Evolutionary conservation across 1,140 invertebrate genomes (phyloP).

Genomic region (Calephelis virginiensis): DNA sequence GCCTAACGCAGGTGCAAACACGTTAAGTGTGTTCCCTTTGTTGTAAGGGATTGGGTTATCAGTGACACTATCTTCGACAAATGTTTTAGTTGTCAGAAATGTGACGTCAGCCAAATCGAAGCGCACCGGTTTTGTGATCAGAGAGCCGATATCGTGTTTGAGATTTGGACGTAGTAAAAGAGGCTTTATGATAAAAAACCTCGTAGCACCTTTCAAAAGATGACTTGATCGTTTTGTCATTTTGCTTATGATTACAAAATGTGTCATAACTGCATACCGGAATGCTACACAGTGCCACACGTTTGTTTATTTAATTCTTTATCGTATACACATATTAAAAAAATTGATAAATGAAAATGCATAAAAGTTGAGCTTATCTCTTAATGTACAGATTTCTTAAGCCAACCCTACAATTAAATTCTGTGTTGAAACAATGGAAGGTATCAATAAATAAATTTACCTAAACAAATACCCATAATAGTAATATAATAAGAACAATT

Average conservation of each 20-base stretch:
- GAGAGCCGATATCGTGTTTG: constrained; percentile 48
- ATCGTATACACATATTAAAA: no score
- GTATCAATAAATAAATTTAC: no score
- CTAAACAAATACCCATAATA: no score
- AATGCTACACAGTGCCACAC: neutral
- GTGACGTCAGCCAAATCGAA: constrained; percentile 72
- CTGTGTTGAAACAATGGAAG: no score
- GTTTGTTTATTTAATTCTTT: neutral
- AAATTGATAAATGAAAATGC: no score
- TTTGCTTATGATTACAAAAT: neutral
- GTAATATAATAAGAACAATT: no score
- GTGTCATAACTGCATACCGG: no score
- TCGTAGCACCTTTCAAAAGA: neutral
- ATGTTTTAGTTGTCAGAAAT: constrained; percentile 75
- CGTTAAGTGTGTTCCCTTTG: constrained; percentile 77
- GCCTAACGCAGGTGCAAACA: constrained; percentile 74
- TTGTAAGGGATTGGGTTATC: constrained; percentile 76
- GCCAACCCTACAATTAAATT: no score
- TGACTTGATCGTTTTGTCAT: neutral
- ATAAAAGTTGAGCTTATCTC: no score
- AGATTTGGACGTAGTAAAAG: constrained; percentile 42
- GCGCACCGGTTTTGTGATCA: constrained; percentile 47
- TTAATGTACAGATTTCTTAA: no score
- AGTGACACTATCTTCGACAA: constrained; percentile 78
- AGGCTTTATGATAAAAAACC: constrained; percentile 2